phyloP scores from a whole-genome alignment of 2,113 vertebrate species.

The Mugil cephalus region DNA sequence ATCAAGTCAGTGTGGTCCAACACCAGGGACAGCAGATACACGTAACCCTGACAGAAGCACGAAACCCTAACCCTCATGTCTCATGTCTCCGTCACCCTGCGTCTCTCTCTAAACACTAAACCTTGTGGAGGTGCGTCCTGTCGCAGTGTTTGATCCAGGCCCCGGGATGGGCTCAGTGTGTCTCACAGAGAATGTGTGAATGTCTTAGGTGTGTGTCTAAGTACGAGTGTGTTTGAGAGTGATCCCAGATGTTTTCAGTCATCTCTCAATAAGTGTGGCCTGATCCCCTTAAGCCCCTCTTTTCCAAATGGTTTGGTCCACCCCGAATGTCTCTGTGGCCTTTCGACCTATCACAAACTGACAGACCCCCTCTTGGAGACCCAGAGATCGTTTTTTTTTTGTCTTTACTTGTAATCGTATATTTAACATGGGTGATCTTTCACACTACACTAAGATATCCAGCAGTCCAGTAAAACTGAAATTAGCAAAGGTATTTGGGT shows the following conservation, averaged over 20 bases:
- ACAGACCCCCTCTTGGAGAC: slow-evolving; percentile 49
- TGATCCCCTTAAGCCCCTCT: slow-evolving; percentile 77
- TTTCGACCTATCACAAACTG: slow-evolving; percentile 67
- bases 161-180: slow-evolving; percentile 39
- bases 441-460: slow-evolving; percentile 1
- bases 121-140: slow-evolving; percentile 52
- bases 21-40: slow-evolving; percentile 46
- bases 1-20: slow-evolving; percentile 67
- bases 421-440: slow-evolving; percentile 67
- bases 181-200: slow-evolving; percentile 36
- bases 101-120: slow-evolving; percentile 34
- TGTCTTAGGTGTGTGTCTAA: slow-evolving; percentile 32
- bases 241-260: slow-evolving; percentile 84
- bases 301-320: slow-evolving; percentile 72
- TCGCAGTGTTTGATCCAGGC: slow-evolving; percentile 63
- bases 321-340: slow-evolving; percentile 71
- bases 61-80: slow-evolving; percentile 63
- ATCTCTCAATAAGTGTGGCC: slow-evolving; percentile 80
- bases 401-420: slow-evolving; percentile 60
- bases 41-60: slow-evolving; percentile 1
- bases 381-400: slow-evolving; percentile 24
- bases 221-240: slow-evolving; percentile 66
- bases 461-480: slow-evolving; percentile 45
- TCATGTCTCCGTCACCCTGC: slow-evolving; percentile 74
- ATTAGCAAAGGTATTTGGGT: slow-evolving; percentile 23